A percentile compares a stretch with the other conserved stretches of the same genome.
These are phyloP conservation scores for Ichneumoninae sp. DNA, from an alignment of 2,888 invertebrate genomes.

Conservation along the genomic window DNA sequence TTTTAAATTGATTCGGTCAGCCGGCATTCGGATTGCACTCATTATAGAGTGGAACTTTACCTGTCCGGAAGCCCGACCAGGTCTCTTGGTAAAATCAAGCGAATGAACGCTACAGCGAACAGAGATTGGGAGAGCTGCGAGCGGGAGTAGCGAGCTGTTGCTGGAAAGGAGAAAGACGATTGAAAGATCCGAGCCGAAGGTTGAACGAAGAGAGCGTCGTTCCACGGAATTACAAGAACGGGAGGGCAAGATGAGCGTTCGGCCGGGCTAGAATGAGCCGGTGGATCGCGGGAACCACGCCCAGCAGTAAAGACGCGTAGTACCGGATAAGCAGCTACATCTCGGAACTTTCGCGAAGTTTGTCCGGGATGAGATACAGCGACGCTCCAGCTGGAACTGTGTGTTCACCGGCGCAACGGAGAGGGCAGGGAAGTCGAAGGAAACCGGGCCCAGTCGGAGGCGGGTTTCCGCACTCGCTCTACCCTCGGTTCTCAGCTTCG, in stretches of 20 bases:
- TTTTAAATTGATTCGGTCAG: too few species aligned
- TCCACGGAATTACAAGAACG: conserved; percentile 24
- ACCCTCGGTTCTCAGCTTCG: neutral
- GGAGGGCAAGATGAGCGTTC: neutral
- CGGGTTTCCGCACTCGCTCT: neutral
- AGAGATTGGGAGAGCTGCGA: neutral
- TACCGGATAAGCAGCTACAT: conserved; percentile 34
- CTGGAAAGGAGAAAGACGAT: conserved; percentile 25
- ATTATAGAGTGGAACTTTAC: too few species aligned
- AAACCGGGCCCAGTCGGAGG: neutral
- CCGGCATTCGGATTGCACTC: too few species aligned
- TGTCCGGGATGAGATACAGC: conserved; percentile 15
- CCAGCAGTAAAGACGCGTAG: conserved; percentile 16
- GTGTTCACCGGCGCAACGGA: neutral
- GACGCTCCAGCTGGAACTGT: neutral
- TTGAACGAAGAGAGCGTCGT: conserved; percentile 24
- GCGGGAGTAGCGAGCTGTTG: neutral
- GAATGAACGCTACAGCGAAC: neutral
- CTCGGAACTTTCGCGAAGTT: conserved; percentile 51
- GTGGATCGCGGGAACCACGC: neutral
- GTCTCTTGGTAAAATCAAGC: neutral
- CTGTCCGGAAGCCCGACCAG: too few species aligned
- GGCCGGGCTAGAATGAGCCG: neutral
- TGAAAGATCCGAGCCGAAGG: conserved; percentile 23
- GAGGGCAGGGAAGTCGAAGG: conserved; percentile 8